Evolutionary conservation across 2,888 invertebrate species (phyloP), one percentile per base, ranked within the genome.

Genomic region (Itoplectis maculator): DNA sequence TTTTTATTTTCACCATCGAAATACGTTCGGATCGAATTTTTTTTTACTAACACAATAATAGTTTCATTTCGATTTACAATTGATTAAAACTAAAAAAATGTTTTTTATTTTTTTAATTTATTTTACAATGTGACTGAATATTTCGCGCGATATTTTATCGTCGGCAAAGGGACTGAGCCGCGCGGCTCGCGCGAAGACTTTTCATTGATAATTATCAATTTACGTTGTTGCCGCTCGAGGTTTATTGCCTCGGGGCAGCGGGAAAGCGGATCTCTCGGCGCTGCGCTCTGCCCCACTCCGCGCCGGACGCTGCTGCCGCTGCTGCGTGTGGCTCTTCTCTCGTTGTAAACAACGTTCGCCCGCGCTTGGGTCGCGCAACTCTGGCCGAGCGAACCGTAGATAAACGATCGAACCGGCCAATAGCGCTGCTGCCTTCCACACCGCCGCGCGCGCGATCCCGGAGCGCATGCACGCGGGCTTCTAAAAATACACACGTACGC

Each of bases 191-290:
- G 61, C 72, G 37, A 76, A 77, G 63, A 83, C 68, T 83, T 83
- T 79, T 82, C 81, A 84, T 84, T 79, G 76, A 89, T 89, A 89
- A 90, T 89, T 88, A 87, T 88, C 87, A 88, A 89, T 89, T 89
- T 88, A 89, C 87, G 76, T 87, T 84, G 82, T 87, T 86, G 88
- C 75, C 75, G 81, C 80, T 82, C 86, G 83, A 87, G 86, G 83
- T 85, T 54, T 83, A 79, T 80, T 79, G 79, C 79, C 61, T 72
- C 40, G 79, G 79, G 81, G 82, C 63, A 69, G 80, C 85, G 86
- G 85, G 86, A 88, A 87, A 87, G 70, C 77, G 81, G 63, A 76
- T 81, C 73, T 77, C 76, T 81, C n/a, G n/a, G n/a, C n/a, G n/a
- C n/a, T n/a, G n/a, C n/a, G n/a, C n/a, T n/a, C n/a, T n/a, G n/a